Evolutionary conservation across 64 coral and sea anemone genomes (phyloP).

Genomic region (Cladopsammia gracilis): DNA sequence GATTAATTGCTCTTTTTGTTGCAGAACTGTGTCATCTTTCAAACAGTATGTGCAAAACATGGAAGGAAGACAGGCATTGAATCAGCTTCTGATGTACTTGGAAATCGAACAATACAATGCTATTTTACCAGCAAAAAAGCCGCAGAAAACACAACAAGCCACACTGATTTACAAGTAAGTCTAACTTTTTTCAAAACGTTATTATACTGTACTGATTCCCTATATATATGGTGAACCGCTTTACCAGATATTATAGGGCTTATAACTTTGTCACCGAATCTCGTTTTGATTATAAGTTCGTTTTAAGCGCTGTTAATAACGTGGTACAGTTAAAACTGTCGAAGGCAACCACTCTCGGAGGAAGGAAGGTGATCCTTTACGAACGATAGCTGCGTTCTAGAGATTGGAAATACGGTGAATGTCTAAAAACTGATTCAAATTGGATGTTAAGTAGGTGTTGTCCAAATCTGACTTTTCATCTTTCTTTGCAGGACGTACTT

Average conservation of each 20-base stretch:
- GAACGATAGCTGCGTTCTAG: too few species aligned
- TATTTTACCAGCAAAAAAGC: conserved; percentile 87
- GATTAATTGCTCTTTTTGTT: background rate
- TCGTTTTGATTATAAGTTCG: too few species aligned
- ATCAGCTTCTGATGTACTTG: conserved; percentile 89
- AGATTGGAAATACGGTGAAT: too few species aligned
- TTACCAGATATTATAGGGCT: too few species aligned
- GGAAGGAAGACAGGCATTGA: conserved; percentile 87
- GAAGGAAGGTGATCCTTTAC: too few species aligned
- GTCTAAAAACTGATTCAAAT: background rate
- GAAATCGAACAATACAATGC: conserved; percentile 86
- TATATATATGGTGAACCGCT: background rate
- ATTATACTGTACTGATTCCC: background rate
- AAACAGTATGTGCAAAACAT: conserved; percentile 94
- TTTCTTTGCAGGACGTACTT: conserved; percentile 81
- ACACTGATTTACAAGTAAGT: conserved; percentile 91
- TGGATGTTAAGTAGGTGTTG: too few species aligned
- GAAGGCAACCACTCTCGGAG: too few species aligned
- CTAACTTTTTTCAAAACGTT: background rate
- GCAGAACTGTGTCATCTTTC: conserved; percentile 87
- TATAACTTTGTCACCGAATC: too few species aligned
- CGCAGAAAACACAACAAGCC: conserved; percentile 86
- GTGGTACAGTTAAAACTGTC: too few species aligned
- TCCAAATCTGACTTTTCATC: background rate
- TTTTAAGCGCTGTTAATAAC: too few species aligned